These are phyloP conservation scores for Eolophus roseicapilla DNA, from an alignment of 2,113 vertebrate species.

Conservation along the genomic window DNA sequence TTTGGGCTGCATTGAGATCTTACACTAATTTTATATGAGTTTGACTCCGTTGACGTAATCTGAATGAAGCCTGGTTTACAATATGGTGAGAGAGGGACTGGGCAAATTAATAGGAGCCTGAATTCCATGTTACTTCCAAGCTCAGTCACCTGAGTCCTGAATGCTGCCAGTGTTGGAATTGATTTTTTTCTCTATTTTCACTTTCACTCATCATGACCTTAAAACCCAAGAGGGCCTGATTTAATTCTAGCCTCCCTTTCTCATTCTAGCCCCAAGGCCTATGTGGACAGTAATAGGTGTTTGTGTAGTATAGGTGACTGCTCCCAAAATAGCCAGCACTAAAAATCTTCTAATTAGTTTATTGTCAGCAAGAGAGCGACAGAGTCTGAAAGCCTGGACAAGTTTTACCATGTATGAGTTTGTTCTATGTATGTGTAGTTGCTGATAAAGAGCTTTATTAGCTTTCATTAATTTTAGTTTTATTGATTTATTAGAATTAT, in stretches of 20 bases:
- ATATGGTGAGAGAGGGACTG: neutral
- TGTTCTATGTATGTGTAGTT: neutral
- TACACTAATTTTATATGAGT: neutral
- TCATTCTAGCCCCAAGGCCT: neutral
- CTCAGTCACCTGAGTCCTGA: neutral
- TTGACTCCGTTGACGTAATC: neutral
- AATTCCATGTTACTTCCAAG: neutral
- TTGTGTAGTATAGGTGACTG: neutral
- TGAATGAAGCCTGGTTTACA: neutral
- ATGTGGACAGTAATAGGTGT: neutral
- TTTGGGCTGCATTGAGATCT: neutral
- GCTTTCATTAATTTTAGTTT: neutral
- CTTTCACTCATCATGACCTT: neutral
- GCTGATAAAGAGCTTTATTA: neutral
- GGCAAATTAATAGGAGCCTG: neutral
- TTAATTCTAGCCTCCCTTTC: neutral
- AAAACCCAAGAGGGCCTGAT: neutral
- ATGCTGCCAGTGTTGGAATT: neutral
- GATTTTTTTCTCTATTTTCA: conserved; percentile 10
- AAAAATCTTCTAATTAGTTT: neutral
- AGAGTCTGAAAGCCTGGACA: neutral
- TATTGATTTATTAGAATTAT: neutral
- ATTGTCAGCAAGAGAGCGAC: neutral
- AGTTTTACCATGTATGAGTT: neutral
- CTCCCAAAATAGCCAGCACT: neutral